Evolutionary conservation across 2,113 vertebrate species (phyloP), one percentile per base, ranked within the genome.

Genomic region (Lota lota): DNA sequence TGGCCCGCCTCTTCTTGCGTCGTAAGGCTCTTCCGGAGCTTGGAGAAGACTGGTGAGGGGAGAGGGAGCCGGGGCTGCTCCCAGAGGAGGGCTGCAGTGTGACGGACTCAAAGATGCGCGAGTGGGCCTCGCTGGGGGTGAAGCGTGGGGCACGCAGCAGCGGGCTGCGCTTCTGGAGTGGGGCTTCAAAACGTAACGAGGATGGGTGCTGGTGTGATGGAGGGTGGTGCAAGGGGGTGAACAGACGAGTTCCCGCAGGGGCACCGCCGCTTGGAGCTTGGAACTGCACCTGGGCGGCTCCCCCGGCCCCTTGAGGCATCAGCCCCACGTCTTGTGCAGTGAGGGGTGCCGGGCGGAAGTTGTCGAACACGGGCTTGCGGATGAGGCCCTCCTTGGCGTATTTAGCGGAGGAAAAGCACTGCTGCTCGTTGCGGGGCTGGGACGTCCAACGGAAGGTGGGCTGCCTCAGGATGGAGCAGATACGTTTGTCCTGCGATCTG

Each of bases 301-400:
- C 83, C 76, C 11, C 94, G 83, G 82, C 79, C 92, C 84, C 83
- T 63, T 90, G 90, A 21, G 90, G 89, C 69, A 90, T 70, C 24
- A 99, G 91, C 67, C 97, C 97, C 1, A 99, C 97, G 0, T 99
- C 97, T 83, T 99, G 93, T 0, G 95, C 93, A 0, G 97, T 99
- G n/a, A 99, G 93, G 0, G 97, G 97, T 0, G 97, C 97, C 62
- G 97, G 94, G 28, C 97, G 92, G 81, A 99, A 98, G 88, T 99
- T 99, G 88, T 99, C 97, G 62, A 99, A 99, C 75, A 99, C 91
- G 0, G 97, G 97, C 83, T 99, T 99, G 69, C 97, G 94, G 67
- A 99, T 99, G 22, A 99, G 96, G 71, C 97, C 97, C 89, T 98
- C 97, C 94, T 98, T 99, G 92, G 97, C 97, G 76, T 99, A 99